These are phyloP conservation scores for Catocala nupta DNA, from an alignment of 2,888 invertebrate genomes.

Conservation along the genomic window DNA sequence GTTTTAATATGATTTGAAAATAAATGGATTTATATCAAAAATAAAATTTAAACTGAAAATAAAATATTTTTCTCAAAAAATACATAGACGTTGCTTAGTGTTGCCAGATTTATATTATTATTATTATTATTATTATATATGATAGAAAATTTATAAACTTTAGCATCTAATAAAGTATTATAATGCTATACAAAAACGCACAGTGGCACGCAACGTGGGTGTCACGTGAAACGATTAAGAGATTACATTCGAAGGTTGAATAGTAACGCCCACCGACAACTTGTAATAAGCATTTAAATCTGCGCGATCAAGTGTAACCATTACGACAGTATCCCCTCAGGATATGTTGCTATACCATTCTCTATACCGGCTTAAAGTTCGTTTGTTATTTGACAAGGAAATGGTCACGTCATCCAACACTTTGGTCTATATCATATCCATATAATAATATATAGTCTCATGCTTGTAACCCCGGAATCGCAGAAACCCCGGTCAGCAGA, in stretches of 20 bases:
- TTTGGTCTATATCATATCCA: no score
- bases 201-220: conserved; percentile 12
- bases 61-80: no score
- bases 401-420: no score
- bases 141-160: background rate
- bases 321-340: conserved; percentile 3
- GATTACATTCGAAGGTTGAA: conserved; percentile 16
- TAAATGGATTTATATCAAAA: no score
- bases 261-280: conserved; percentile 13
- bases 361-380: background rate
- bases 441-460: no score
- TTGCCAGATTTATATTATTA: no score
- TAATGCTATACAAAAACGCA: conserved; percentile 5
- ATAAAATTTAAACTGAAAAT: no score
- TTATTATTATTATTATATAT: no score
- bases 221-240: conserved; percentile 8
- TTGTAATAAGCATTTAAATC: conserved; percentile 7
- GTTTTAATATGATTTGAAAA: no score
- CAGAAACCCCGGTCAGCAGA: no score
- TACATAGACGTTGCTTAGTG: no score
- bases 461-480: no score
- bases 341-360: background rate
- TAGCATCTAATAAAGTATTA: background rate
- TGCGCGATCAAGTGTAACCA: conserved; percentile 1
- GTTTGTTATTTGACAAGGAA: background rate